Percentiles rank a stretch among this genome's conserved stretches.
phyloP scores from a whole-genome alignment of 2,113 vertebrate genomes.

The Lasiurus cinereus region DNA sequence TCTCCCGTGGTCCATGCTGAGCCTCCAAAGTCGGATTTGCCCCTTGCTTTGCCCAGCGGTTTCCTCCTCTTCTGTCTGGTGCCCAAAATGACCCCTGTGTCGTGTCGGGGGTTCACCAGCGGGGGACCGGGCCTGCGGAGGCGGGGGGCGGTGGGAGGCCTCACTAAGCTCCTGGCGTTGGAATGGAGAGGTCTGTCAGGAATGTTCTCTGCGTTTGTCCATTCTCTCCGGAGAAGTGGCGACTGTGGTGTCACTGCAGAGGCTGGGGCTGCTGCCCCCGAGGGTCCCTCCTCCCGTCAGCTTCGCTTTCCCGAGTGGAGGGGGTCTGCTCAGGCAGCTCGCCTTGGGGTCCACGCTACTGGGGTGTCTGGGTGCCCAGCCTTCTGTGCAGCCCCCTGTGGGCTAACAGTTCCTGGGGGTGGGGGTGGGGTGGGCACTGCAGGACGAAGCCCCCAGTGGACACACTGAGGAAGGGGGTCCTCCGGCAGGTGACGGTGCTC shows the following conservation, averaged over 20 bases:
- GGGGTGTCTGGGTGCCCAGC: not conserved
- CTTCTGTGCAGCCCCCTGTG: not conserved
- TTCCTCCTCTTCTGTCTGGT: not conserved
- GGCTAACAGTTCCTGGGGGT: not conserved
- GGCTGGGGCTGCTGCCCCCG: not conserved
- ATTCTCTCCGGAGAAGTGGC: fast-evolving
- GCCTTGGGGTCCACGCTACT: not conserved
- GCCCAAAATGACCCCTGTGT: not conserved
- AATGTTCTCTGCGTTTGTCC: not conserved
- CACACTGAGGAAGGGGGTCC: not conserved
- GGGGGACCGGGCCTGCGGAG: not conserved
- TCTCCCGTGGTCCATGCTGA: too few species aligned
- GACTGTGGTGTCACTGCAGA: too few species aligned
- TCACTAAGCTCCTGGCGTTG: not conserved
- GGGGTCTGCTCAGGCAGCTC: not conserved
- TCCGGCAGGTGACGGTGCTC: not conserved
- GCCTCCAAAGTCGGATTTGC: not conserved
- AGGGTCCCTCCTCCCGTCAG: not conserved
- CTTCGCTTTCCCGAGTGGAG: not conserved
- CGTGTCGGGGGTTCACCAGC: not conserved
- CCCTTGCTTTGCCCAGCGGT: not conserved
- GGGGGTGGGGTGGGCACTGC: too few species aligned
- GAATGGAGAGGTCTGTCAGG: too few species aligned
- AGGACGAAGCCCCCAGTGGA: not conserved
- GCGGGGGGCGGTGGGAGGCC: not conserved